Base-by-base conservation (phyloP, 37 sponge, comb jelly and placozoan species). In the Dysidea cf. avara region DNA sequence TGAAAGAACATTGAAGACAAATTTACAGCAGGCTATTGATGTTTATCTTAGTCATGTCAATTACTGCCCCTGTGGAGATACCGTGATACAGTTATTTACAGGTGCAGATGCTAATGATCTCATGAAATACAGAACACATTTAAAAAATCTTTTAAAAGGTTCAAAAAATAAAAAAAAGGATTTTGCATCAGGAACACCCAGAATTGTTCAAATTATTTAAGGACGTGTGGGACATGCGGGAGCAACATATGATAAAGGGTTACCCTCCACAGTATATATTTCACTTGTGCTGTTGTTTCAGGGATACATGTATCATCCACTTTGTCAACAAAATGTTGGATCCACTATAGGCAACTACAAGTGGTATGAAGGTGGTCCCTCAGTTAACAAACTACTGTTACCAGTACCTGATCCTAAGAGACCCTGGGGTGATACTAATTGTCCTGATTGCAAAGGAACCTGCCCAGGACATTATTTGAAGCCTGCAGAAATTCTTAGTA, bases 351-450 rank as follows among this genome's bases (percentile, higher is more conserved):
- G 18, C n/a, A 9, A 28, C 1, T 18, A 24, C 3, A 68, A 50
- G 17, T 79, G 80, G 71, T 79, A 52, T 26, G 21, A 40, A 30
- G 61, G 80, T 35, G 62, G 80, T 32, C 80, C 80, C n/a, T 20
- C 33, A 14, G 32, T 66, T 9, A 13, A 29, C 2, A 18, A 36
- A 22, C 36, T 79, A 13, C 80, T 54, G 1, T 31, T 79, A 6
- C 80, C 80, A 5, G 61, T 60, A 40, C 61, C 80, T 7, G 71
- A 79, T 21, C 50, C 53, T 3, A 17, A 32, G 6, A 35, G 64
- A 28, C 71, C 80, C 46, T 79, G 60, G 47, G 79, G 79, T 16
- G 32, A 38, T 16, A 21, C 70, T 31, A 28, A 18, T 38, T 69
- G 71, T 43, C 4, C 25, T 16, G 43, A 22, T 22, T 53, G 68